These are phyloP conservation scores for Ormyrus rosae DNA, from an alignment of 2,888 invertebrate genomes.

Conservation along the genomic window DNA sequence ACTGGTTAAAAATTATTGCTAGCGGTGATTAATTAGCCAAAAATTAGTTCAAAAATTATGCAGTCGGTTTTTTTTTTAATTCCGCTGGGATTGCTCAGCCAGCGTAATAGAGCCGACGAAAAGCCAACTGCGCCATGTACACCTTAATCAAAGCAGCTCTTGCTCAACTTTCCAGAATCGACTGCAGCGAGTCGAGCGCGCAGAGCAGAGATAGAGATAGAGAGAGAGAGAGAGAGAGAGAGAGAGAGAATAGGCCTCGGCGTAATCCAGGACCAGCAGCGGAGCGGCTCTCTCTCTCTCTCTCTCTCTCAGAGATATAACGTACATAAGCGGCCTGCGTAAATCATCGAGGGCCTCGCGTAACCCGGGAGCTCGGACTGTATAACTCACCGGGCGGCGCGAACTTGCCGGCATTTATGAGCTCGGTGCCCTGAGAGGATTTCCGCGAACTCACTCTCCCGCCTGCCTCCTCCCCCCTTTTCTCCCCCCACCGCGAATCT, in stretches of 20 bases:
- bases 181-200: background rate
- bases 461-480: too few species aligned
- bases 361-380: slow-evolving; percentile 11
- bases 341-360: slow-evolving; percentile 41
- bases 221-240: background rate
- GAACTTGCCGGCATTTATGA: slow-evolving; percentile 39
- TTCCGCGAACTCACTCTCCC: slow-evolving; percentile 12
- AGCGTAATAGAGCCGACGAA: too few species aligned
- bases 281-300: too few species aligned
- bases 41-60: too few species aligned
- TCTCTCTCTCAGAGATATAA: slow-evolving; percentile 18
- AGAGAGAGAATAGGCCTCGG: background rate
- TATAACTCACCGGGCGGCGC: slow-evolving; percentile 32
- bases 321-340: slow-evolving; percentile 39
- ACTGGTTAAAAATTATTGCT: too few species aligned
- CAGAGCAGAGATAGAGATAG: background rate
- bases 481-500: too few species aligned
- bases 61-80: too few species aligned
- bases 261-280: slow-evolving; percentile 15
- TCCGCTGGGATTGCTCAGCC: too few species aligned
- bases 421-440: slow-evolving; percentile 16
- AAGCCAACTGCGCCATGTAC: too few species aligned
- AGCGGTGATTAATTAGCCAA: too few species aligned
- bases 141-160: too few species aligned
- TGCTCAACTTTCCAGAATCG: too few species aligned